Percentiles rank a stretch among this genome's conserved stretches.
Evolutionary conservation across 1,140 invertebrate species (phyloP).

Genomic region (Pseudomyrmex cubaensis): DNA sequence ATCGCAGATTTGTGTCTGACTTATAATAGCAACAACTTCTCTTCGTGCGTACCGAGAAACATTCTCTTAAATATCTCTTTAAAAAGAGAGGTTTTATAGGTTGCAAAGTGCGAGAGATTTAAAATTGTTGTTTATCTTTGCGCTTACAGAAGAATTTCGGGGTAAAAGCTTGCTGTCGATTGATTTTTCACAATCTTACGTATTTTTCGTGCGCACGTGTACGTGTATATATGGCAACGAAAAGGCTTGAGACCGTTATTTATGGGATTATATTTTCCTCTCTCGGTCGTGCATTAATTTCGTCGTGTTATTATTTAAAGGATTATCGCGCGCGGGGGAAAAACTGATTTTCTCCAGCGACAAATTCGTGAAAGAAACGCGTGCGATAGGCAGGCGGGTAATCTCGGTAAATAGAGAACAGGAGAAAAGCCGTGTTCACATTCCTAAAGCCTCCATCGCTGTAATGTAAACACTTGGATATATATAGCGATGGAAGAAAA

Average conservation of each 20-base stretch:
- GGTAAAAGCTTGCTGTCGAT: background rate
- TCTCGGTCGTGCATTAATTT: background rate
- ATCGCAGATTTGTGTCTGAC: background rate
- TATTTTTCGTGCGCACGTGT: background rate
- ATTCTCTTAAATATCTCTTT: background rate
- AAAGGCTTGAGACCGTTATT: background rate
- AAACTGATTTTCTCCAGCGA: slow-evolving; percentile 57
- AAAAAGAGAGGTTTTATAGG: background rate
- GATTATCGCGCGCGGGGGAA: background rate
- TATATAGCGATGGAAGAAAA: slow-evolving; percentile 70
- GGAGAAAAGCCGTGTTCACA: slow-evolving; percentile 61
- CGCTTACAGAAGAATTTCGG: background rate
- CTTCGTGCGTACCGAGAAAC: background rate
- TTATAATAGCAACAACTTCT: background rate
- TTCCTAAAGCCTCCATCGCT: slow-evolving; percentile 66
- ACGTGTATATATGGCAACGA: too few species aligned
- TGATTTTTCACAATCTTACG: too few species aligned
- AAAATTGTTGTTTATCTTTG: background rate
- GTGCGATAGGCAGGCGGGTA: slow-evolving; percentile 37
- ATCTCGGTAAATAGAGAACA: slow-evolving; percentile 56
- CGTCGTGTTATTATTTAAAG: background rate
- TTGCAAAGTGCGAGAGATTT: background rate
- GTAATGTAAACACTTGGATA: slow-evolving; percentile 70
- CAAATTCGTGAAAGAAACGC: slow-evolving; percentile 15
- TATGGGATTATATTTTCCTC: background rate